phyloP scores from a whole-genome alignment of 2,113 vertebrate species.

The Brachyistius frenatus region DNA sequence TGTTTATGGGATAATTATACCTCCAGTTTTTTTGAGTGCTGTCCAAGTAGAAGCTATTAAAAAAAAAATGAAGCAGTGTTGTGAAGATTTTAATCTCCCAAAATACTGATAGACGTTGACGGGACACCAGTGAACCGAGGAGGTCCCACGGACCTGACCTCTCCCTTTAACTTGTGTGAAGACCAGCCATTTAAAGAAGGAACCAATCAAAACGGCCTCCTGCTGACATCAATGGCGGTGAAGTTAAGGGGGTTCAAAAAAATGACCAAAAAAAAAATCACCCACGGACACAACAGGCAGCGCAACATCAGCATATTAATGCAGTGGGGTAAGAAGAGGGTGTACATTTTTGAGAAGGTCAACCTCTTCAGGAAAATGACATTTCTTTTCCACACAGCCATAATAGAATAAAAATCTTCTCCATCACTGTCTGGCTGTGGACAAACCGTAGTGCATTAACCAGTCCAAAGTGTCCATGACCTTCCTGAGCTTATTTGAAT shows the following conservation, averaged over 20 bases:
- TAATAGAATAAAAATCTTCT: conserved; percentile 11
- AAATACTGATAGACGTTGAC: not conserved
- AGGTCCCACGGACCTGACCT: not conserved
- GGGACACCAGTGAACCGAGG: not conserved
- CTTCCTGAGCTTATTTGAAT: not conserved
- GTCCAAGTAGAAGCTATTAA: too few relatives aligned
- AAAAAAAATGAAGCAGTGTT: too few relatives aligned
- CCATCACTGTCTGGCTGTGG: not conserved
- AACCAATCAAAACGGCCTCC: not conserved
- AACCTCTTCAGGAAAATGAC: conserved; percentile 16
- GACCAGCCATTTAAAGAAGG: not conserved
- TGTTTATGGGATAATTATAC: too few relatives aligned
- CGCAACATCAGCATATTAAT: conserved; percentile 2
- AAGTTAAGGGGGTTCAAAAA: not conserved
- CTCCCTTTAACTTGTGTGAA: not conserved
- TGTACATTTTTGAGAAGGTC: conserved; percentile 37
- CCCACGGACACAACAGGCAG: not conserved
- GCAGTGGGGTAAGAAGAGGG: not conserved
- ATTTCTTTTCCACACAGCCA: conserved; percentile 20
- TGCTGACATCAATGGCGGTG: not conserved
- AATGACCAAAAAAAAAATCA: too few relatives aligned
- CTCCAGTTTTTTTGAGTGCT: too few relatives aligned
- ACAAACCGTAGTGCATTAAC: not conserved
- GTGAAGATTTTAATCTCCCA: too few relatives aligned
- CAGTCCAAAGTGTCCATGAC: not conserved